A percentile compares a stretch with the other conserved stretches of the same genome.
Evolutionary conservation across 2,888 invertebrate species (phyloP).

Genomic region (Clepsis dumicolana): DNA sequence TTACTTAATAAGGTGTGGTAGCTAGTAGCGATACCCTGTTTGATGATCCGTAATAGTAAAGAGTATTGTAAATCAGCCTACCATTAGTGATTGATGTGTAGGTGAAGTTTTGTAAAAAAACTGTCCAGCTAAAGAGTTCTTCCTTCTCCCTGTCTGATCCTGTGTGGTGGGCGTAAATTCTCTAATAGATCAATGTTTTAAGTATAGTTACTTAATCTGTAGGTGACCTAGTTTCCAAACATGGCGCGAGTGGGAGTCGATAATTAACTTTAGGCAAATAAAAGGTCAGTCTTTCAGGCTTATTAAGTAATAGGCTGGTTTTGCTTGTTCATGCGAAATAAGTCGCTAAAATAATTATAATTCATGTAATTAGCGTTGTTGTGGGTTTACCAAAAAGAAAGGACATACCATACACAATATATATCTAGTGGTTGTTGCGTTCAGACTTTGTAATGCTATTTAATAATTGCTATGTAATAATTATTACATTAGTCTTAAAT

Average conservation of each 20-base stretch:
- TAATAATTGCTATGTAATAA: too few relatives aligned
- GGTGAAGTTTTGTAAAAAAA: not conserved
- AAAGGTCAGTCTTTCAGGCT: slow-evolving; percentile 33
- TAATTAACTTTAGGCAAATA: slow-evolving; percentile 50
- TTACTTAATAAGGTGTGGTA: too few relatives aligned
- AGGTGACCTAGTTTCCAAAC: slow-evolving; percentile 47
- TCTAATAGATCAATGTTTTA: not conserved
- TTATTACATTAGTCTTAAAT: not conserved
- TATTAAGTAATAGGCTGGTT: slow-evolving; percentile 28
- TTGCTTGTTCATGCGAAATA: slow-evolving; percentile 9
- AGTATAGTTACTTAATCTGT: slow-evolving; percentile 40
- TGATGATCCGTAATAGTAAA: not conserved
- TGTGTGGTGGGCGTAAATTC: slow-evolving; percentile 6
- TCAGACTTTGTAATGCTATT: too few relatives aligned
- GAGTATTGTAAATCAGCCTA: not conserved
- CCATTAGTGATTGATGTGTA: slow-evolving; percentile 4
- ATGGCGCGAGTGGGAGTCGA: slow-evolving; percentile 49
- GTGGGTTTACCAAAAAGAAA: not conserved
- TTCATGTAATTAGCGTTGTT: not conserved
- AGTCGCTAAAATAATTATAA: slow-evolving; percentile 10
- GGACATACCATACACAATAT: not conserved
- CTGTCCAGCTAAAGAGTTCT: slow-evolving; percentile 12
- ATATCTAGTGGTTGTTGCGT: too few relatives aligned
- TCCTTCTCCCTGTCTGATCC: slow-evolving; percentile 16
- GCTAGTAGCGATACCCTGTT: not conserved